Percentiles rank a stretch among this genome's conserved stretches.
Conservation (phyloP, 2,113 vertebrate species). For the Cyprinodon tularosa region DNA sequence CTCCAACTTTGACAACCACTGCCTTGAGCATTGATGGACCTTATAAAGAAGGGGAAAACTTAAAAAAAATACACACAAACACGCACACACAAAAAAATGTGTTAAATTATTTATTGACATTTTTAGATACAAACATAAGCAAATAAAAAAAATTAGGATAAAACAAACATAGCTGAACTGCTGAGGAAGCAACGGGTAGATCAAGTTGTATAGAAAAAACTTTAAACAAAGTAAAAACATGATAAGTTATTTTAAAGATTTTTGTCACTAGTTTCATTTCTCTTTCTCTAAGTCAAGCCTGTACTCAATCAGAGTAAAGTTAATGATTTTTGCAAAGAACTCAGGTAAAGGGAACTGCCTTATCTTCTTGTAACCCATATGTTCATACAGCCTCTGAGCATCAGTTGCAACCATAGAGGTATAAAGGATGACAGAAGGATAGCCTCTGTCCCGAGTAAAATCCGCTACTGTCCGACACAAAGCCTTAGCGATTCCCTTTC, state of each 20-base stretch:
- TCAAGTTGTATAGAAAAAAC: background rate
- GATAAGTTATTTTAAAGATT: background rate
- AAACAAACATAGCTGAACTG: background rate
- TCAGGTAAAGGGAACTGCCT: constrained; percentile 58
- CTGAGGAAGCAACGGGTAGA: background rate
- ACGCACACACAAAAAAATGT: too few species aligned
- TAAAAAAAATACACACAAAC: too few species aligned
- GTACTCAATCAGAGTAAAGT: constrained; percentile 78
- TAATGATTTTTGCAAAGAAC: constrained; percentile 57
- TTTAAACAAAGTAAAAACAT: background rate
- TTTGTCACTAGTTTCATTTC: background rate
- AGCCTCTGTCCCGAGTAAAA: constrained; percentile 72
- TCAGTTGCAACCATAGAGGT: constrained; percentile 81
- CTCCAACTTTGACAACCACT: too few species aligned
- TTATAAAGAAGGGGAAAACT: too few species aligned
- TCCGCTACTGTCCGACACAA: constrained; percentile 71
- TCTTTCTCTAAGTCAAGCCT: constrained; percentile 67
- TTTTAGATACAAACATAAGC: background rate
- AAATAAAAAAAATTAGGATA: background rate
- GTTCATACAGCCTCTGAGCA: constrained; percentile 79
- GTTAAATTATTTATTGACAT: background rate
- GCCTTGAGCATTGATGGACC: too few species aligned
- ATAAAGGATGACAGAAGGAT: constrained; percentile 63
- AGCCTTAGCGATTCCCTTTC: constrained; percentile 78
- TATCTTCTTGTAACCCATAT: constrained; percentile 71